Conservation (phyloP, 2,888 invertebrate species). For the Nasonovia ribisnigri region DNA sequence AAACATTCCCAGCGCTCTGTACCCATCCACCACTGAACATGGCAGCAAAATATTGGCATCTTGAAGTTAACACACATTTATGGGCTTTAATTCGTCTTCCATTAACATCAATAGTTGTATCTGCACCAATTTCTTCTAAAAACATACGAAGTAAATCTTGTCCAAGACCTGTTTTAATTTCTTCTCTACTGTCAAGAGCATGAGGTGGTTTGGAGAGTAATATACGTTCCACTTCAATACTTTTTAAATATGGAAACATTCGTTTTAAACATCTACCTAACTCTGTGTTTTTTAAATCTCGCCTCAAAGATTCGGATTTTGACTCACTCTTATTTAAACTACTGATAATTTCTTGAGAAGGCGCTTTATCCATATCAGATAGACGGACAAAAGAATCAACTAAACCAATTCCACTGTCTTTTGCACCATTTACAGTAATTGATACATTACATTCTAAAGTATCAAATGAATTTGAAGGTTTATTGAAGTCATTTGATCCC, state of each 20-base stretch:
- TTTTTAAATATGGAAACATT: slow-evolving; percentile 73
- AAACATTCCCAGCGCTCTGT: slow-evolving; percentile 84
- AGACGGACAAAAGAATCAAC: slow-evolving; percentile 77
- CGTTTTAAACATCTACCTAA: slow-evolving; percentile 72
- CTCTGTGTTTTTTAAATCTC: slow-evolving; percentile 71
- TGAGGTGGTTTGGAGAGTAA: slow-evolving; percentile 54
- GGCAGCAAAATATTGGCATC: slow-evolving; percentile 94
- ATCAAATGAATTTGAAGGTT: slow-evolving; percentile 71
- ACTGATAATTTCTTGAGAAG: slow-evolving; percentile 66
- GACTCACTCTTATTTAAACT: slow-evolving; percentile 80
- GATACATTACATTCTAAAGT: slow-evolving; percentile 60
- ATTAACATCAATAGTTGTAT: slow-evolving; percentile 86
- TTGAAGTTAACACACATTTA: slow-evolving; percentile 90
- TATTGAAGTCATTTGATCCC: slow-evolving; percentile 71
- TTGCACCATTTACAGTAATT: slow-evolving; percentile 40
- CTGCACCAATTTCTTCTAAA: slow-evolving; percentile 89
- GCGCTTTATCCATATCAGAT: slow-evolving; percentile 81
- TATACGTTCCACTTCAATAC: slow-evolving; percentile 58
- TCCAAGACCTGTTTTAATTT: slow-evolving; percentile 75
- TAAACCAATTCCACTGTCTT: slow-evolving; percentile 51
- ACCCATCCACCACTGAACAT: slow-evolving; percentile 89
- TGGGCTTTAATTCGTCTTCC: slow-evolving; percentile 89
- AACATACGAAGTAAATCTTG: slow-evolving; percentile 93
- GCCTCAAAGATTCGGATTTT: slow-evolving; percentile 79
- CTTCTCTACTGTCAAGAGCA: slow-evolving; percentile 50